phyloP scores from a whole-genome alignment of 2,888 invertebrate species.

The Stenolophus ochropezus region DNA sequence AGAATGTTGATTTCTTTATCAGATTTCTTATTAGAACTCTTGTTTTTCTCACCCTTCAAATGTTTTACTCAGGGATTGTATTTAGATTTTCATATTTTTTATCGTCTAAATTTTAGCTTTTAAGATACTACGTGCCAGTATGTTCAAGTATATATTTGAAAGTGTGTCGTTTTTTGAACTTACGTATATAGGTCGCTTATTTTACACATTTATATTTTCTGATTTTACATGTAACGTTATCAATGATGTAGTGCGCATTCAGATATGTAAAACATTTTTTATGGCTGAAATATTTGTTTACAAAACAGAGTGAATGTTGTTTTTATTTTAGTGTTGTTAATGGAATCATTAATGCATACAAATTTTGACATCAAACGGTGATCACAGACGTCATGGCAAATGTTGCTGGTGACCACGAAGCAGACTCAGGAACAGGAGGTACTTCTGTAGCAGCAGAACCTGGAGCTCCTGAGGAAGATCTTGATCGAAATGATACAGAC shows the following conservation, averaged over 20 bases:
- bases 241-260: not conserved
- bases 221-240: slow-evolving; percentile 12
- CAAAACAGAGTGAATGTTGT: not conserved
- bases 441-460: slow-evolving; percentile 57
- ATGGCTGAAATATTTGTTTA: not conserved
- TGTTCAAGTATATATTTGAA: slow-evolving; percentile 55
- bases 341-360: slow-evolving; percentile 23
- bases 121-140: slow-evolving; percentile 49
- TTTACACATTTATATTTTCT: slow-evolving; percentile 17
- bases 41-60: not conserved
- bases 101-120: slow-evolving; percentile 51
- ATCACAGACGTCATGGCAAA: slow-evolving; percentile 60
- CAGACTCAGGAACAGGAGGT: slow-evolving; percentile 70
- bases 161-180: slow-evolving; percentile 56
- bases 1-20: not conserved
- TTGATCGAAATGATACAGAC: slow-evolving; percentile 74
- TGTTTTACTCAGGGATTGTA: not conserved
- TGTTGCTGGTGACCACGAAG: slow-evolving; percentile 71
- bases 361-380: slow-evolving; percentile 43
- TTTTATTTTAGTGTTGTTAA: slow-evolving; percentile 51
- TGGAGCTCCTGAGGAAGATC: slow-evolving; percentile 70
- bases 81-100: slow-evolving; percentile 46
- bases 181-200: slow-evolving; percentile 54
- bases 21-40: not conserved
- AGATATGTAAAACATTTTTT: not conserved